Base-by-base conservation (phyloP, 1,140 invertebrate species). In the Mycetomoellerius zeteki region DNA sequence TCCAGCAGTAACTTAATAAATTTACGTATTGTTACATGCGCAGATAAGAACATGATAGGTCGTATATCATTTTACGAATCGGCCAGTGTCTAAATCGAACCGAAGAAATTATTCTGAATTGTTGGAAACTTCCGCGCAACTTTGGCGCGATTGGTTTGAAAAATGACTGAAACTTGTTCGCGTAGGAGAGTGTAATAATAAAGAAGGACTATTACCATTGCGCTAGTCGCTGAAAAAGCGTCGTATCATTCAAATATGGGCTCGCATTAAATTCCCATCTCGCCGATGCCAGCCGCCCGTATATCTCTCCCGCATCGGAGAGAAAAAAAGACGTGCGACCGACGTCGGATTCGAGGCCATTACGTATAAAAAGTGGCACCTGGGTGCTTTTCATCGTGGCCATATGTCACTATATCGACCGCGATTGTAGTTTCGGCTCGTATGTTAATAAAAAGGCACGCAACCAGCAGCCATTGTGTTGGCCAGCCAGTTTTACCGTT, bases 371-470 rank as follows among this genome's bases (percentile, higher is more conserved):
- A 71, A 86, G 64, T 60, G 52, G 54, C 27, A 62, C 69, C 65
- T 60, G 52, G 64, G 43, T 80, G 76, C 64, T 81, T 82, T 86
- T 80, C 64, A 86, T 19, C 85, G 33, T 27, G n/a, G 62, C 75
- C 65, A 80, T 81, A 71, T 86, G 75, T 80, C 75, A 86, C 75
- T 80, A 58, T 86, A 80, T 86, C 85, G 77, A 82, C 64, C 77
- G 62, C 64, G 85, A 86, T 81, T 84, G 77, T 24, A 86, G 77
- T 71, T 82, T 81, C 62, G 80, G 37, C 69, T 75, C 80, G 80
- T 84, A 84, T 84, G 69, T 84, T 84, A 84, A 84, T 84, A 84
- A 84, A 84, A 84, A 84, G 69, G 56, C 69, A 75, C 69, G 80
- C 54, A 62, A 47, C 54, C 47, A 50, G 14, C 80, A 33, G 54